Percentiles rank a stretch among this genome's conserved stretches.
Evolutionary conservation across 2,797 vertebrate species (phyloP).

Genomic region (Labroides dimidiatus): DNA sequence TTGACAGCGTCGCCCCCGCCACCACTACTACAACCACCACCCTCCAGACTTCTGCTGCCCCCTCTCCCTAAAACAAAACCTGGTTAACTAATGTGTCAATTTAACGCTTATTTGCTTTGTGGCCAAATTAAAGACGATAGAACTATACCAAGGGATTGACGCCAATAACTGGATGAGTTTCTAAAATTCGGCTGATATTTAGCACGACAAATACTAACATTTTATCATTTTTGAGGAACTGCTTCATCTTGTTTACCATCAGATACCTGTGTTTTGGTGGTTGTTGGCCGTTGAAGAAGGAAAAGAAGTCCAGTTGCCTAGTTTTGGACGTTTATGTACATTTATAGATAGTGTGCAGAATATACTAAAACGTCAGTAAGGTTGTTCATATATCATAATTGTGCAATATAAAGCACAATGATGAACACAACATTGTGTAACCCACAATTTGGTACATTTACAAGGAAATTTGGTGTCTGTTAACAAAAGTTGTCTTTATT

Average conservation of each 20-base stretch:
- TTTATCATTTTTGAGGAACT: neutral
- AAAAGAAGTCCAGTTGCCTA: neutral
- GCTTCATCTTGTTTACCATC: neutral
- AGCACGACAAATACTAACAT: neutral
- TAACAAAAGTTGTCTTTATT: neutral
- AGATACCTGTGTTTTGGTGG: constrained; percentile 16
- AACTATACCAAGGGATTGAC: accelerated
- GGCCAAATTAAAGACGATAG: accelerated
- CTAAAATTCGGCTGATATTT: constrained; percentile 36
- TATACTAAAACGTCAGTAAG: too few species aligned
- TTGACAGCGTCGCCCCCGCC: constrained; percentile 24
- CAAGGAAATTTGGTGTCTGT: neutral
- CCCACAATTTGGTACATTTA: neutral
- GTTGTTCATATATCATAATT: too few species aligned
- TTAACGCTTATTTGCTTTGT: neutral
- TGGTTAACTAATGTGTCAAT: neutral
- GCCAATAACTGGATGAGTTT: accelerated
- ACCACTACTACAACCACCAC: constrained; percentile 8
- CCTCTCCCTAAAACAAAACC: constrained; percentile 6
- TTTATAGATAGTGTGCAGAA: too few species aligned
- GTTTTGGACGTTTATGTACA: too few species aligned
- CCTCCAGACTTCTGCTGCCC: neutral
- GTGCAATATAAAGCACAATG: too few species aligned
- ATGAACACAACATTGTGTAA: too few species aligned
- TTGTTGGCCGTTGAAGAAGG: neutral